Evolutionary conservation across 1,140 invertebrate species (phyloP).

Genomic region (Brachionus paranguensis): DNA sequence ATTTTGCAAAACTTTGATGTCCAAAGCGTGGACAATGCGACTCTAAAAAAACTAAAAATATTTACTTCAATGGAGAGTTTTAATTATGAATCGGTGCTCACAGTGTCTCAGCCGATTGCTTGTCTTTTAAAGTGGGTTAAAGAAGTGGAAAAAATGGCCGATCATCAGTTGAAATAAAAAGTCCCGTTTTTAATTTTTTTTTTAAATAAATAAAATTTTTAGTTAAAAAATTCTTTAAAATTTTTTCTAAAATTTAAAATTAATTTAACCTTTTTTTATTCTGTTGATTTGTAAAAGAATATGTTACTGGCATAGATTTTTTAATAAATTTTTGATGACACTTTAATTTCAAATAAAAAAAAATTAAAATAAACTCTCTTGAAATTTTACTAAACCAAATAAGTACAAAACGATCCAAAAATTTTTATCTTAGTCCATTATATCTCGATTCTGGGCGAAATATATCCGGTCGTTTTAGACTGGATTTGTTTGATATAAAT

Average conservation of each 20-base stretch:
- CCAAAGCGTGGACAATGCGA: not conserved
- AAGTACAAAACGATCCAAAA: not conserved
- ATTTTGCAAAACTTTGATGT: not conserved
- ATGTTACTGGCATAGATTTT: no score
- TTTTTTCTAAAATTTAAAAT: not conserved
- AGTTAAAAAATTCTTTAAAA: no score
- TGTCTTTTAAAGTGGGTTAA: constrained; percentile 7
- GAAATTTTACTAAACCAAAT: not conserved
- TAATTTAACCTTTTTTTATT: no score
- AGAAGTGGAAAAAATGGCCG: not conserved
- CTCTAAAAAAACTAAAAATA: constrained; percentile 6
- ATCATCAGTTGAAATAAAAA: not conserved
- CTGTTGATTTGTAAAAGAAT: no score
- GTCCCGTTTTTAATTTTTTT: not conserved
- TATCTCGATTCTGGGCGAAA: not conserved
- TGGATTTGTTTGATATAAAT: not conserved
- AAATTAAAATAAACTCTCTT: not conserved
- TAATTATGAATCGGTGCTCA: not conserved
- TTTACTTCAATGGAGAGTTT: not conserved
- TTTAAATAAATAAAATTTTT: no score
- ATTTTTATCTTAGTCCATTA: not conserved
- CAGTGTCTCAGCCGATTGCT: not conserved
- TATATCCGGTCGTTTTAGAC: not conserved
- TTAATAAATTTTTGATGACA: not conserved
- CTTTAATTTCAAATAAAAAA: not conserved